Base-by-base conservation (phyloP, 2,113 vertebrate genomes). In the Poeciliopsis prolifica region DNA sequence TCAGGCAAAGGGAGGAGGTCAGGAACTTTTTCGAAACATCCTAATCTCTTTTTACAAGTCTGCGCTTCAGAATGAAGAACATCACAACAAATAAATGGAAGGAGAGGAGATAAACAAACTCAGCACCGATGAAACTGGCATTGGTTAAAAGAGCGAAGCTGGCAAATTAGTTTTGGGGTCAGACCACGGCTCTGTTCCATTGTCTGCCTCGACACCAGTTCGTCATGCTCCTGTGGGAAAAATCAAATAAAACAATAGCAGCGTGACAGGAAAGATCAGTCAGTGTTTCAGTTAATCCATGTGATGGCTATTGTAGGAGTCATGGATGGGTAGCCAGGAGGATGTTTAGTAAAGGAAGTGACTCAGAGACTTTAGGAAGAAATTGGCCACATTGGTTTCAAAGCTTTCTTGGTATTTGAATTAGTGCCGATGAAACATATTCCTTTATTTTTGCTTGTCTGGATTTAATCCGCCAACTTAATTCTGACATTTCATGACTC, bases 241-340 rank as follows among this genome's bases (percentile, higher is more conserved):
- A 93, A 92, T 92, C 90, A 92, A 94, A 93, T 91, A 87, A 88
- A 92, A 94, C 90, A 94, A 94, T 86, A 90, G 74, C 76, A 74
- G 80, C 70, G 30, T 86, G 81, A 91, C 81, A 78, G 84, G 83
- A 88, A 81, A 91, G 89, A 86, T 91, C 89, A 93, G 81, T 70
- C 15, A 44, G 67, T 80, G 86, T 90, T 92, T 84, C 76, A 75
- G 83, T 86, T 93, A 94, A 88, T 85, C 87, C 87, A 84, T n/a
- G 72, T 93, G 87, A 93, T 74, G 91, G 80, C 88, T 68, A 87
- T 92, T 93, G 90, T 91, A 54, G 73, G 71, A 74, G 81, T 81
- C 77, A 83, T 83, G 84, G 86, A 86, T 91, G 90, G 86, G 78
- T 88, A 87, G 85, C 84, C 82, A 87, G 82, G 89, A 72, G 83